phyloP scores from a whole-genome alignment of 1,140 invertebrate genomes.

The Heliconius himera region DNA sequence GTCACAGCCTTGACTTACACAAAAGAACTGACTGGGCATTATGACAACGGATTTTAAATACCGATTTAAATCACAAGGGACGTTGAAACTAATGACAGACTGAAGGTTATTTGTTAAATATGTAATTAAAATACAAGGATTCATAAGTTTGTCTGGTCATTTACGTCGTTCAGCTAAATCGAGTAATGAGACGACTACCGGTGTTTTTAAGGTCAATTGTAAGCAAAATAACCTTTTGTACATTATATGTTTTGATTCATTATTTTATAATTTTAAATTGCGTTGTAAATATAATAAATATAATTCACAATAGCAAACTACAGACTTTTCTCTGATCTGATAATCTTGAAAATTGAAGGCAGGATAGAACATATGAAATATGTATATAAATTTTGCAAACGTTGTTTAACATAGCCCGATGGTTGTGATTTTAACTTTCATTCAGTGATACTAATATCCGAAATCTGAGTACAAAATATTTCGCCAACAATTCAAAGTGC shows the following conservation, averaged over 20 bases:
- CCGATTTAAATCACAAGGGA: conserved; percentile 36
- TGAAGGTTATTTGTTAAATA: conserved; percentile 36
- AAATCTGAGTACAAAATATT: too few species aligned
- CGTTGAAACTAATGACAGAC: conserved; percentile 35
- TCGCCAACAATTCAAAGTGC: too few species aligned
- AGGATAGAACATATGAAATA: too few species aligned
- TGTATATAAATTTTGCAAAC: too few species aligned
- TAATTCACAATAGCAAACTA: too few species aligned
- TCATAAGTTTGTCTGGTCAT: not conserved
- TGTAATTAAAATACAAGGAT: conserved; percentile 42
- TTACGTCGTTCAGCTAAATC: not conserved
- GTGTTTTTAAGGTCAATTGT: not conserved
- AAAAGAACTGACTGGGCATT: conserved; percentile 17
- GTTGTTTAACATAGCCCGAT: too few species aligned
- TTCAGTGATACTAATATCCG: too few species aligned
- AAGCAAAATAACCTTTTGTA: not conserved
- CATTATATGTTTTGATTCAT: not conserved
- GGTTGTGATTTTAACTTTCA: too few species aligned
- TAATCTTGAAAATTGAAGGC: too few species aligned
- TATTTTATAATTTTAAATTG: not conserved
- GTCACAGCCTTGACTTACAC: conserved; percentile 25
- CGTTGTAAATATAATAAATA: not conserved
- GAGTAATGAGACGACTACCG: not conserved
- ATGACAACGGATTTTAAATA: conserved; percentile 33
- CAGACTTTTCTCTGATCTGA: too few species aligned